phyloP scores from a whole-genome alignment of 2,113 vertebrate species.

The Noturus placidus region DNA sequence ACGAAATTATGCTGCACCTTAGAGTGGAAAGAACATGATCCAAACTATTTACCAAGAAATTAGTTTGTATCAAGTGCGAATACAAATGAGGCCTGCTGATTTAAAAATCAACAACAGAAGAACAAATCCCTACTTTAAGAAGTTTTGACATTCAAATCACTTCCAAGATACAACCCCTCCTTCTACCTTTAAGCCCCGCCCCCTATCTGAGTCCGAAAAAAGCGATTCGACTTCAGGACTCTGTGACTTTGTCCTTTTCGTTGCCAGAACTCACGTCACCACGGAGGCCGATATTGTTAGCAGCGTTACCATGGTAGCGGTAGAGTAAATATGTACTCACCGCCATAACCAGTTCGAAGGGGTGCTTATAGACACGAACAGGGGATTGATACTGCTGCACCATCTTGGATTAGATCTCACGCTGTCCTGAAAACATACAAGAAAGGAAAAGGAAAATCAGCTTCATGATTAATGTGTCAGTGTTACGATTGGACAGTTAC shows the following conservation, averaged over 20 bases:
- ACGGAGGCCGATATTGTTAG: neutral
- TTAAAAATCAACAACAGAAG: too few species aligned
- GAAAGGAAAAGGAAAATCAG: neutral
- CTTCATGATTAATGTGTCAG: too few species aligned
- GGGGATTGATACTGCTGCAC: conserved; percentile 99
- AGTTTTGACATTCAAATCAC: too few species aligned
- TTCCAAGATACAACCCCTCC: too few species aligned
- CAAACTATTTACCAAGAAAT: too few species aligned
- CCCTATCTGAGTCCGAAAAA: neutral
- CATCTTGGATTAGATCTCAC: conserved; percentile 73
- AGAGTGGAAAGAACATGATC: neutral
- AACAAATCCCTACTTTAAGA: too few species aligned
- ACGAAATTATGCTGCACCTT: neutral
- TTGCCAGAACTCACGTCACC: neutral
- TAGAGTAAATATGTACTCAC: conserved; percentile 77
- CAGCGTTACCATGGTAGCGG: neutral
- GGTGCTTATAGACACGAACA: conserved; percentile 92
- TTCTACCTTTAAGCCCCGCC: neutral
- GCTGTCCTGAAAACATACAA: conserved; percentile 55
- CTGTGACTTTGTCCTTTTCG: neutral
- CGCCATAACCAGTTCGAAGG: conserved; percentile 96
- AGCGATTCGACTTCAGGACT: neutral
- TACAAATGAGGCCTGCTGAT: too few species aligned
- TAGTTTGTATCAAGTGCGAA: too few species aligned
- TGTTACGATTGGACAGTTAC: neutral